phyloP scores from a whole-genome alignment of 2,888 invertebrate genomes.

The Shargacucullia verbasci region DNA sequence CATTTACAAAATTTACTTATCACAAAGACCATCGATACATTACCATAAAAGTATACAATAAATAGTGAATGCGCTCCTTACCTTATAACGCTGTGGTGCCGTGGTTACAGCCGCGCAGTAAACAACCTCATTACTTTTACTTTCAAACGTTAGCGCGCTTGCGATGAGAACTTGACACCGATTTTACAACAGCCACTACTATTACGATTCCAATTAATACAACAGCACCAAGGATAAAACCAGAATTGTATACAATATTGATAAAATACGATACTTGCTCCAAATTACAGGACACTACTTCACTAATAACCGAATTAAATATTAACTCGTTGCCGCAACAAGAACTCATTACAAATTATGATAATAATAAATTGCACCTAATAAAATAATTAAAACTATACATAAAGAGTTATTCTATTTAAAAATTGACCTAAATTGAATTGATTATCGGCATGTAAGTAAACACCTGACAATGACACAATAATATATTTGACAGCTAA shows the following conservation, averaged over 20 bases:
- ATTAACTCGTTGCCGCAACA: slow-evolving; percentile 84
- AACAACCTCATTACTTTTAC: slow-evolving; percentile 69
- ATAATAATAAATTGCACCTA: slow-evolving; percentile 54
- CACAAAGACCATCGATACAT: neutral
- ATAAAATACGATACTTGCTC: slow-evolving; percentile 72
- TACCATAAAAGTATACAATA: slow-evolving; percentile 2
- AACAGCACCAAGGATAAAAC: slow-evolving; percentile 67
- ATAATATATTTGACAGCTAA: slow-evolving; percentile 55
- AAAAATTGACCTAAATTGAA: slow-evolving; percentile 76
- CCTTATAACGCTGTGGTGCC: slow-evolving; percentile 61
- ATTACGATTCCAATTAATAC: slow-evolving; percentile 63
- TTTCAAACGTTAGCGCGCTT: slow-evolving; percentile 61
- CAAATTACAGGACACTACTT: slow-evolving; percentile 78
- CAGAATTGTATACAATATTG: slow-evolving; percentile 67
- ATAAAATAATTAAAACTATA: slow-evolving; percentile 49
- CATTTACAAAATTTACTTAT: neutral
- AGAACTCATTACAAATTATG: slow-evolving; percentile 82
- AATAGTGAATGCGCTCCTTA: slow-evolving; percentile 59
- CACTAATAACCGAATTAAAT: slow-evolving; percentile 78
- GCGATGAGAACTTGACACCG: slow-evolving; percentile 55
- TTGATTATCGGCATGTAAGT: slow-evolving; percentile 62
- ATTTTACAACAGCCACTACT: slow-evolving; percentile 59
- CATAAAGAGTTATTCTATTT: slow-evolving; percentile 41
- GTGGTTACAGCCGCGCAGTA: slow-evolving; percentile 63
- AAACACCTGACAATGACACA: slow-evolving; percentile 80